phyloP scores from a whole-genome alignment of 2,113 vertebrate genomes.

The Epinephelus cyanopodus region DNA sequence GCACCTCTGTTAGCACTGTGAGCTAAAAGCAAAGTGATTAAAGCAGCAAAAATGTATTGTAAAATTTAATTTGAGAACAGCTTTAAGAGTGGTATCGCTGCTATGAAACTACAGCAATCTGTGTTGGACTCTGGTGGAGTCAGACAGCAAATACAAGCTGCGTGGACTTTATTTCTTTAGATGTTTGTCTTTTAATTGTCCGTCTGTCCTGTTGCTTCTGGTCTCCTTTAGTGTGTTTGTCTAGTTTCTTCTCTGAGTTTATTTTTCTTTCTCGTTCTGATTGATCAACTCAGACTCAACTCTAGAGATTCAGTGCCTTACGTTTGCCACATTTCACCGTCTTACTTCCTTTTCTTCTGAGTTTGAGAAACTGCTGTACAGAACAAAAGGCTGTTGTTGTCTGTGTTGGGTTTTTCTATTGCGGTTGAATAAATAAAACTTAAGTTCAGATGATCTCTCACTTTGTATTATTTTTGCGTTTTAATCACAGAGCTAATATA shows the following conservation, averaged over 20 bases:
- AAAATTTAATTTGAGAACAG: not conserved
- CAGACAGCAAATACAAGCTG: not conserved
- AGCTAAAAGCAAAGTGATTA: not conserved
- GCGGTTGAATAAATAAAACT: constrained; percentile 66
- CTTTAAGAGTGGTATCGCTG: not conserved
- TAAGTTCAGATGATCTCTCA: constrained; percentile 18
- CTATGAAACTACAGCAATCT: not conserved
- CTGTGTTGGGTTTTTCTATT: constrained; percentile 54
- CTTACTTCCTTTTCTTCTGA: not conserved
- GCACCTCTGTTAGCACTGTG: not conserved
- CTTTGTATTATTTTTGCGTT: not conserved
- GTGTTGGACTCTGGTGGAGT: not conserved
- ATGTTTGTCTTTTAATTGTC: not conserved
- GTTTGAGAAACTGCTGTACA: constrained; percentile 61
- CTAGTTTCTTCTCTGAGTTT: too few species aligned
- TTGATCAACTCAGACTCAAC: constrained; percentile 2
- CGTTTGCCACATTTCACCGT: constrained; percentile 26
- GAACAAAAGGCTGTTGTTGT: constrained; percentile 25
- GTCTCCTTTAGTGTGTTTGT: not conserved
- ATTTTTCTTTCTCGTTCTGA: not conserved
- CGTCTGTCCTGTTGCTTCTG: constrained; percentile 8
- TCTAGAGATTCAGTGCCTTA: constrained; percentile 62
- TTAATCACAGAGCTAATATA: not conserved
- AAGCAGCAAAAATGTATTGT: not conserved
- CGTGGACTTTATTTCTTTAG: not conserved